A percentile compares a stretch with the other conserved stretches of the same genome.
These are phyloP conservation scores for Bos indicus DNA, from an alignment of 2,113 vertebrate species.

Conservation along the genomic window DNA sequence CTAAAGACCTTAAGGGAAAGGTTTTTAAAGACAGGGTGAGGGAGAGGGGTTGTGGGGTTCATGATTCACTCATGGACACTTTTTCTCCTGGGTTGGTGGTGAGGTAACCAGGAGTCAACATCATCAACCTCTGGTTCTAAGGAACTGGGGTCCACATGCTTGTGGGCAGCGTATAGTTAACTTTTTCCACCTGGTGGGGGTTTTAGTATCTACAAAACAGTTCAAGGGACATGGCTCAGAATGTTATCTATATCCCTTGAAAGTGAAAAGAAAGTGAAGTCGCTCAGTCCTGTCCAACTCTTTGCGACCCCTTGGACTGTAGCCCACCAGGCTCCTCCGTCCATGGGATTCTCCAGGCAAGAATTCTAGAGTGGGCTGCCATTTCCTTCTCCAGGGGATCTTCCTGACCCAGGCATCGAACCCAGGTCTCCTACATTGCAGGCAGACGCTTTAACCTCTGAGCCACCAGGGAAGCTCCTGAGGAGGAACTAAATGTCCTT, in stretches of 20 bases:
- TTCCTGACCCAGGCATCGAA: fast-evolving
- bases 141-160: too few relatives aligned
- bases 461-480: background rate
- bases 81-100: background rate
- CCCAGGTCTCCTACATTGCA: too few relatives aligned
- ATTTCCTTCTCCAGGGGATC: too few relatives aligned
- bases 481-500: background rate
- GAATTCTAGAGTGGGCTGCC: too few relatives aligned
- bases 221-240: background rate
- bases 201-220: background rate
- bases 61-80: background rate
- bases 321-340: too few relatives aligned
- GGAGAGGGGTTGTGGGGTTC: background rate
- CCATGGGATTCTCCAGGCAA: too few relatives aligned
- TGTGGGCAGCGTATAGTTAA: background rate
- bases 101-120: background rate
- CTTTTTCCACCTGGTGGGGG: background rate
- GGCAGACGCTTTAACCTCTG: too few relatives aligned
- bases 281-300: too few relatives aligned
- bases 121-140: background rate
- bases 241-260: background rate
- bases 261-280: too few relatives aligned
- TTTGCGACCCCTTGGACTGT: too few relatives aligned
- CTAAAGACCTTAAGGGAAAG: background rate
- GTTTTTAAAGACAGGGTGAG: background rate